Percentiles rank a stretch among this genome's conserved stretches.
Evolutionary conservation across 2,113 vertebrate species (phyloP).

Genomic region (Corydoras maculifer): DNA sequence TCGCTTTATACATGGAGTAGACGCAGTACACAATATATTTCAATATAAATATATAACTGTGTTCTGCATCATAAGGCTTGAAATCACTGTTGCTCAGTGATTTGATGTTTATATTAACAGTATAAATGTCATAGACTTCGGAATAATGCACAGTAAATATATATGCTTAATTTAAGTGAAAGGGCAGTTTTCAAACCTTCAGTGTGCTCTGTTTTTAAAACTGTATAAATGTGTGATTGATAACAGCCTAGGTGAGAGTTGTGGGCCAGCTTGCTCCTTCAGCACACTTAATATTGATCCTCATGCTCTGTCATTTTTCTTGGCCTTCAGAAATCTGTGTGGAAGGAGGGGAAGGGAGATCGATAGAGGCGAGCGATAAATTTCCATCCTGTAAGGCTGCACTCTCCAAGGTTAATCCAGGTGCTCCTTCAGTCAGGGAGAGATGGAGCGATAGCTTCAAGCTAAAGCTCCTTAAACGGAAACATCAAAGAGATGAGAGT

Average conservation of each 20-base stretch:
- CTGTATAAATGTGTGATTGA: background rate
- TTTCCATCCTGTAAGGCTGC: background rate
- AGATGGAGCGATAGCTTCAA: background rate
- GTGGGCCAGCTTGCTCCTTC: background rate
- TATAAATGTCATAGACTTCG: too few species aligned
- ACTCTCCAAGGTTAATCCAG: constrained; percentile 2
- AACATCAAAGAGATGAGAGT: background rate
- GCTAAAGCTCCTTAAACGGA: background rate
- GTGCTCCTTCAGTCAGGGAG: background rate
- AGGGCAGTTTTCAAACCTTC: background rate
- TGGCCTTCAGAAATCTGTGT: background rate
- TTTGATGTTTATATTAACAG: too few species aligned
- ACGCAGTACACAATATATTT: too few species aligned
- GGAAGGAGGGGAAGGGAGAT: background rate
- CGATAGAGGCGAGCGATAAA: background rate
- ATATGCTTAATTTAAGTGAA: background rate
- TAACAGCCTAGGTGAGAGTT: background rate
- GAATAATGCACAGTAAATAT: too few species aligned
- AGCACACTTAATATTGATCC: constrained; percentile 1
- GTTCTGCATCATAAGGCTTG: too few species aligned
- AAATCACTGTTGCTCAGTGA: too few species aligned
- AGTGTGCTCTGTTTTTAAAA: background rate
- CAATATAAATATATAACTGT: too few species aligned
- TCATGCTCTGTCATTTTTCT: background rate
- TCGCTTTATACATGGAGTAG: too few species aligned